Evolutionary conservation across 2,113 vertebrate species (phyloP), one percentile per base, ranked within the genome.

Genomic region (Panurus biarmicus): DNA sequence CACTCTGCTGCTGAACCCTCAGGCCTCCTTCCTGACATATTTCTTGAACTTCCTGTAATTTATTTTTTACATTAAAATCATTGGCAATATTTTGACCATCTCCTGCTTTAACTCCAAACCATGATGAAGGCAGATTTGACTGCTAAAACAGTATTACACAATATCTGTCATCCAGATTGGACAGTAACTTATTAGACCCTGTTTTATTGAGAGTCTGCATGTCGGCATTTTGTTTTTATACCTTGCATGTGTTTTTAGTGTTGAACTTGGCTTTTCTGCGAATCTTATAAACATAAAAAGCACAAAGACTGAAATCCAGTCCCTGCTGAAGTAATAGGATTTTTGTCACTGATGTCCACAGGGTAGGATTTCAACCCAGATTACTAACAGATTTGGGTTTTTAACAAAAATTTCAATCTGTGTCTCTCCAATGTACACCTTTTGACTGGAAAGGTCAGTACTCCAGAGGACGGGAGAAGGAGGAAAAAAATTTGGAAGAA

Each of bases 161-260:
- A 2, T 93, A 92, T 87, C 91, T 96, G 90, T 94, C 91, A 82
- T 73, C 65, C 86, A 94, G 90, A 95, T 83, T 90, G 67, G 87
- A 92, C 66, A 82, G 69, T 75, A 92, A 88, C 67, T 85, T 92
- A 87, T 67, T 82, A 87, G 93, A 33, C 57, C 33, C 65, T 54
- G 26, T 53, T 90, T 91, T 90, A 94, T 74, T 89, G 79, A n/a
- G 81, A 89, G 85, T 44, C 85, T 95, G 70, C 50, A 76, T 92
- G 96, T 92, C 26, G 54, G 75, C 67, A 61, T 86, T 85, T 91
- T 85, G 44, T 28, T 77, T 86, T 95, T 92, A 82, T 85, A 79
- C 79, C 73, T 90, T 90, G 85, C 87, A 94, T 66, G 75, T 95
- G 81, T 76, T 95, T 95, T 96, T 80, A 92, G 87, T 82, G 82